Percentiles rank a stretch among this genome's conserved stretches.
Conservation (phyloP, 2,888 invertebrate genomes). For the Caenorhabditis macrosperma region DNA sequence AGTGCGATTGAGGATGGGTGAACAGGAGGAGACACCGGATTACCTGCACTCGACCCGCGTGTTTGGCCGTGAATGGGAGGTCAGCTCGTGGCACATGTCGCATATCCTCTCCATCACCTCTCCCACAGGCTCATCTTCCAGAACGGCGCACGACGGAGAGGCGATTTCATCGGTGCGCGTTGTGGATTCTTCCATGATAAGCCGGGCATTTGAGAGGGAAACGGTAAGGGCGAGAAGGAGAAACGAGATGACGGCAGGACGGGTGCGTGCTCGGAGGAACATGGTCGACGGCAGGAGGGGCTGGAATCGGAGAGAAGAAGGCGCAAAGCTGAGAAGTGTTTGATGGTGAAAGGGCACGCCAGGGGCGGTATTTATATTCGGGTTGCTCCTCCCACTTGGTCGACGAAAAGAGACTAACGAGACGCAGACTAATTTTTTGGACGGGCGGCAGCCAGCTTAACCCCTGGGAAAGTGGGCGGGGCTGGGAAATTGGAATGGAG, state of each 20-base stretch:
- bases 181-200: constrained; percentile 34
- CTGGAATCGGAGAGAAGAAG: constrained; percentile 8
- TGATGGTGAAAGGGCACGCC: constrained; percentile 56
- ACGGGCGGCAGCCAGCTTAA: constrained; percentile 40
- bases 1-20: neutral
- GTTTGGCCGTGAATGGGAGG: constrained; percentile 65
- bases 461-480: constrained; percentile 52
- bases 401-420: constrained; percentile 31
- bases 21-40: neutral
- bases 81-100: constrained; percentile 72
- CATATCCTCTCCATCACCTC: constrained; percentile 73
- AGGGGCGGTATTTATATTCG: constrained; percentile 61
- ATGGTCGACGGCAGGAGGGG: constrained; percentile 17
- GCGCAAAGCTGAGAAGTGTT: constrained; percentile 39
- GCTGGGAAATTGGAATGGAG: constrained; percentile 3
- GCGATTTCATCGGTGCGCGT: constrained; percentile 6
- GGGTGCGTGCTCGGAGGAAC: neutral
- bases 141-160: constrained; percentile 52
- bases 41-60: constrained; percentile 71
- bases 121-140: constrained; percentile 64
- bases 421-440: constrained; percentile 54
- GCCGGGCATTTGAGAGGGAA: constrained; percentile 10
- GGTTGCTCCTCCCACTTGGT: constrained; percentile 50
- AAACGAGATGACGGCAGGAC: constrained; percentile 16
- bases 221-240: constrained; percentile 20